Evolutionary conservation across 2,113 vertebrate genomes (phyloP), one percentile per base, ranked within the genome.

Genomic region (Stictonetta naevosa): DNA sequence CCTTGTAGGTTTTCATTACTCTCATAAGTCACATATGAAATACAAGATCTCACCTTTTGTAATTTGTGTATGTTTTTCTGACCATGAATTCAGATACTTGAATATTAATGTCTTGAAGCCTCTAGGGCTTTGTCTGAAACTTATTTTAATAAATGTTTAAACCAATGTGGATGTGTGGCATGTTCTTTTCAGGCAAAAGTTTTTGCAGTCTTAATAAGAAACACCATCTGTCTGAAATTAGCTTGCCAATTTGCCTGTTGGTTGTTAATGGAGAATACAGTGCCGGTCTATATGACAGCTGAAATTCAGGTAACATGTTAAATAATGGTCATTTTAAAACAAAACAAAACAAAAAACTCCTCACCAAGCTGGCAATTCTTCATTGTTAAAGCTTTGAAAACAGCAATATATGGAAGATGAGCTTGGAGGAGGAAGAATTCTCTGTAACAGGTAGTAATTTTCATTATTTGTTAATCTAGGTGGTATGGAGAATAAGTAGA

Each of bases 371-470:
- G 75, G 16, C 38, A 34, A 36, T 90, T 93, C 78, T 71, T 94
- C 71, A 4, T 25, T 59, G 20, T 74, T 91, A 85, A 85, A 88
- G 36, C 63, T 67, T 83, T 85, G 78, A 29, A 83, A 67, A 34
- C 58, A 60, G 22, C 55, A 68, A 0, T 53, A 7, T 31, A 0
- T 73, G 93, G 89, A 79, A 84, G 68, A 84, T 8, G 13, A 83
- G 17, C 42, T 68, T 0, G 0, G 40, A 89, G 53, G 55, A 92
- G 20, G 46, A 93, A 88, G 59, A 91, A 67, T 50, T 68, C n/a
- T 55, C 75, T 83, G 63, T 66, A 92, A 42, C 81, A 97, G 95
- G 94, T 96, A 93, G 94, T 97, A 94, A 93, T 59, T 74, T 81
- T 67, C 13, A 28, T 71, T 46, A 63, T 23, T 71, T 1, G 4